phyloP scores from a whole-genome alignment of 2,113 vertebrate species.

The Mystacornis crossleyi region DNA sequence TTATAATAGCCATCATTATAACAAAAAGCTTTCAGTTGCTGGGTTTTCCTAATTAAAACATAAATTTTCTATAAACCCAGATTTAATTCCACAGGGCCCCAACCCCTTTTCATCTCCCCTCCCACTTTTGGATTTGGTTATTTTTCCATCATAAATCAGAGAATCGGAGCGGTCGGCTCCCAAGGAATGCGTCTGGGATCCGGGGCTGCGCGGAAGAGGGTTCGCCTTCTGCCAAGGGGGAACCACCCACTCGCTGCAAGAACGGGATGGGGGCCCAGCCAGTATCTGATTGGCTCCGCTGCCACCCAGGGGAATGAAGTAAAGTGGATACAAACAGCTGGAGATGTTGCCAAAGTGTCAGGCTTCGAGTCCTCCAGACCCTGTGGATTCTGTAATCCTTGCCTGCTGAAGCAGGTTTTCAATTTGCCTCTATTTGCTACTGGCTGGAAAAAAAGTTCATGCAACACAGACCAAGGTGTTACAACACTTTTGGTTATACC shows the following conservation, averaged over 20 bases:
- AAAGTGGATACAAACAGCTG: slow-evolving; percentile 23
- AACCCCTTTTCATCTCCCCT: not conserved
- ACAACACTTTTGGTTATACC: not conserved
- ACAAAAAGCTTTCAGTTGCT: not conserved
- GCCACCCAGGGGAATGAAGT: not conserved
- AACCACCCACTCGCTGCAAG: not conserved
- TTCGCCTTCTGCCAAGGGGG: not conserved
- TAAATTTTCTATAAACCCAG: not conserved
- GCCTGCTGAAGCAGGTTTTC: not conserved
- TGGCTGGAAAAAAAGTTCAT: not conserved
- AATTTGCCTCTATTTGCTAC: not conserved
- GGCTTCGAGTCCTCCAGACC: not conserved
- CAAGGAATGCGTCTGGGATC: not conserved
- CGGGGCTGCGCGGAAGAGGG: fast-evolving
- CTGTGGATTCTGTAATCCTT: not conserved
- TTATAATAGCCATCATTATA: not conserved
- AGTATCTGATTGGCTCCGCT: not conserved
- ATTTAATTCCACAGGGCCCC: not conserved
- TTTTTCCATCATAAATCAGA: slow-evolving; percentile 8
- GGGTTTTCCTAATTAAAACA: not conserved
- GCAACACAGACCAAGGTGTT: not conserved
- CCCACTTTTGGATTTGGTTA: not conserved
- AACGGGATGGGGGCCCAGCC: not conserved
- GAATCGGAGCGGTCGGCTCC: fast-evolving
- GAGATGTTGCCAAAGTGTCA: not conserved